Conservation (phyloP, 2,888 invertebrate genomes). For the Pseudoips prasinana region DNA sequence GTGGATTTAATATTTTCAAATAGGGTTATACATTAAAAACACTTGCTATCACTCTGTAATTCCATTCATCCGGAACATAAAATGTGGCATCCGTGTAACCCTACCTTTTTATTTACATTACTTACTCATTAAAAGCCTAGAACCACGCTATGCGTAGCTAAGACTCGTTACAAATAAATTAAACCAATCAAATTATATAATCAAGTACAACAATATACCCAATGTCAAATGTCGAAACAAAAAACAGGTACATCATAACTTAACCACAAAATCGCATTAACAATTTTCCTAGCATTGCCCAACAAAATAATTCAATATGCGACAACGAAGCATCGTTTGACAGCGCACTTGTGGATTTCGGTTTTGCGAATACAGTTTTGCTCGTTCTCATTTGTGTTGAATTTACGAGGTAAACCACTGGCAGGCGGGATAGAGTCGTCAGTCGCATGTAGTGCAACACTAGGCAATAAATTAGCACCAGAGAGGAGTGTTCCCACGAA, state of each 20-base stretch:
- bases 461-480: constrained; percentile 73
- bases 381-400: constrained; percentile 47
- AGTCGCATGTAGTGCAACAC: constrained; percentile 69
- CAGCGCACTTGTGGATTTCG: constrained; percentile 34
- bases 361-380: constrained; percentile 10
- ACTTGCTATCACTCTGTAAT: too few species aligned
- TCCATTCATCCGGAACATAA: too few species aligned
- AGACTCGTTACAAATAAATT: constrained; percentile 16
- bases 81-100: too few species aligned
- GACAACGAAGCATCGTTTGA: constrained; percentile 35
- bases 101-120: too few species aligned
- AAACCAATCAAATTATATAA: constrained; percentile 18
- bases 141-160: too few species aligned
- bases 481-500: constrained; percentile 74
- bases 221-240: constrained; percentile 24
- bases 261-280: constrained; percentile 31
- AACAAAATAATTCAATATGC: constrained; percentile 30
- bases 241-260: constrained; percentile 15
- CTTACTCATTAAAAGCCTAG: too few species aligned
- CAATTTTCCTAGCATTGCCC: constrained; percentile 26
- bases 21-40: too few species aligned
- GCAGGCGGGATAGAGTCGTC: constrained; percentile 72
- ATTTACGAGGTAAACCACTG: constrained; percentile 55
- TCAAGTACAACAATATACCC: constrained; percentile 27
- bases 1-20: too few species aligned